Evolutionary conservation across 2,888 invertebrate species (phyloP), one percentile per base, ranked within the genome.

Genomic region (Phalera bucephala): DNA sequence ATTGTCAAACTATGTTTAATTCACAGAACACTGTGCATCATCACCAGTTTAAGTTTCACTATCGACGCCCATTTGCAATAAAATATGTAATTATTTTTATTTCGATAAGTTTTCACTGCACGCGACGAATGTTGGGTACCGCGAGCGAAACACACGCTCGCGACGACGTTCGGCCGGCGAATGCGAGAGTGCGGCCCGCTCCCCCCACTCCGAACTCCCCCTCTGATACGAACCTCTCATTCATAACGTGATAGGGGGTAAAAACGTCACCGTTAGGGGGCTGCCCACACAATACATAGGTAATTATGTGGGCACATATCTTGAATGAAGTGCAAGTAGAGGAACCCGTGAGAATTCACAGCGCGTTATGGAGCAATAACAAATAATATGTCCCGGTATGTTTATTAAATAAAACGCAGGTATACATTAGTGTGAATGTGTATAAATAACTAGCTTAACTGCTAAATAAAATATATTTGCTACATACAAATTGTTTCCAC

Each of bases 31-130:
- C 83, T 69, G 72, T 71, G 72, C 72, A 73, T 70, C 67, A 77
- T 72, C 81, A 85, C 83, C 73, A 76, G 73, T 79, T 80, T 68
- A 77, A 56, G 77, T 83, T 83, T 78, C 88, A 89, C 88, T 85
- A 68, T 82, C 68, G 69, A 72, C 63, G 80, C 76, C 72, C 83
- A 85, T 87, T 85, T 67, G 76, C 67, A 63, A 72, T 72, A 64
- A 71, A 72, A 70, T 75, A 52, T 44, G 12, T 32, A n/a, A 65
- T 65, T 63, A 52, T 67, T 69, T 72, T 67, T 64, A 72, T 75
- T 61, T 82, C 78, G 80, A 29, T 14, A 29, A 29, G 29, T 29
- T 85, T 85, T 86, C 80, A 82, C 84, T 79, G 74, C 73, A 69
- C 87, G 82, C 82, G 80, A 75, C 71, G 66, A 73, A 72, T 74